These are phyloP conservation scores for Amyelois transitella DNA, from an alignment of 1,140 invertebrate genomes.

Conservation along the genomic window DNA sequence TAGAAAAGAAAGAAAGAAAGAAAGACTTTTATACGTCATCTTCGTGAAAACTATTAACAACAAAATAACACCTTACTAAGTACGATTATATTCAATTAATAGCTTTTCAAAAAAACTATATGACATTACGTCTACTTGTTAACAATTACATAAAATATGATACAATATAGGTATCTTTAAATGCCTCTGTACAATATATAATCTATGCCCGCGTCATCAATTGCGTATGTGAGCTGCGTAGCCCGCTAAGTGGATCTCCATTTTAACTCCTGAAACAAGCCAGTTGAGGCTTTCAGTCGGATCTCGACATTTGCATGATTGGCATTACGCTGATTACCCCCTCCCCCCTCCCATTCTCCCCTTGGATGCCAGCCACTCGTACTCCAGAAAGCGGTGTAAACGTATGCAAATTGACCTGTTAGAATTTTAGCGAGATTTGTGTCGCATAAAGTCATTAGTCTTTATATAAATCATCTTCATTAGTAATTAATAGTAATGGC, in stretches of 20 bases:
- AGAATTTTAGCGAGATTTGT: conserved; percentile 32
- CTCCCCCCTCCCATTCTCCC: conserved; percentile 17
- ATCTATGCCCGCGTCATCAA: conserved; percentile 50
- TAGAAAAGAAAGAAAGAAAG: no score
- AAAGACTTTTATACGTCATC: no score
- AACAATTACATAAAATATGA: no score
- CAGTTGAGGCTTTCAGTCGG: conserved; percentile 70
- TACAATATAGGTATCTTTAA: no score
- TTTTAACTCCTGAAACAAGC: conserved; percentile 74
- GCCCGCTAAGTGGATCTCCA: conserved; percentile 69
- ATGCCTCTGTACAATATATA: conserved; percentile 11
- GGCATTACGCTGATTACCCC: conserved; percentile 70
- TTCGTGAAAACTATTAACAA: no score
- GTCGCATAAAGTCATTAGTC: not conserved
- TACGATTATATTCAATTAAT: no score
- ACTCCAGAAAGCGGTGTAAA: conserved; percentile 48
- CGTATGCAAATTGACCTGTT: conserved; percentile 63
- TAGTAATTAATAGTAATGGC: no score
- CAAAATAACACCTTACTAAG: no score
- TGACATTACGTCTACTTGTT: no score
- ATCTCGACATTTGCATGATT: conserved; percentile 73
- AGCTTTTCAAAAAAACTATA: no score
- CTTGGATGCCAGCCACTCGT: conserved; percentile 18
- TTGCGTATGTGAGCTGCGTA: conserved; percentile 70
- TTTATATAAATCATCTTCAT: no score